phyloP scores from a whole-genome alignment of 2,888 invertebrate genomes.

The Campoplex nolae region DNA sequence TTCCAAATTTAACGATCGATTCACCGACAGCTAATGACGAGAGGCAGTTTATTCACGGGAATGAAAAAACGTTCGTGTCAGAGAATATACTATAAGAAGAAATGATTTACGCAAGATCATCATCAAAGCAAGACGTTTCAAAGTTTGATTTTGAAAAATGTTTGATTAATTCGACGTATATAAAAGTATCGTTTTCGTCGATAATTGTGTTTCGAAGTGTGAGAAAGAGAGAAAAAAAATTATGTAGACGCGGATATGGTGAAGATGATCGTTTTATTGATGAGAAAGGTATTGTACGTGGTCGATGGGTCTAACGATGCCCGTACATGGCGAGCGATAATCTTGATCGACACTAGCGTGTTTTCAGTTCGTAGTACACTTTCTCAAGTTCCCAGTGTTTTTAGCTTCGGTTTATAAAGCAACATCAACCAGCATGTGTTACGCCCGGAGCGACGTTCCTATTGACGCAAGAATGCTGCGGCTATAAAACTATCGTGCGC shows the following conservation, averaged over 20 bases:
- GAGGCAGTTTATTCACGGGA: constrained; percentile 38
- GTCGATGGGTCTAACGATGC: constrained; percentile 73
- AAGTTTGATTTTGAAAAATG: not conserved
- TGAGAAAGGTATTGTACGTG: constrained; percentile 58
- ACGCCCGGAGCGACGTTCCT: constrained; percentile 62
- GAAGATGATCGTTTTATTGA: constrained; percentile 45
- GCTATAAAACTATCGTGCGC: constrained; percentile 59
- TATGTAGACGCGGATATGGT: constrained; percentile 36
- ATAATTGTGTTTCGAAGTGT: constrained; percentile 59
- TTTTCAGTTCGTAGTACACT: constrained; percentile 42
- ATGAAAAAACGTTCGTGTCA: not conserved
- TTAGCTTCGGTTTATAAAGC: constrained; percentile 13
- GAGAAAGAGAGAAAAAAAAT: constrained; percentile 32
- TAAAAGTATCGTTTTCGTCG: constrained; percentile 67
- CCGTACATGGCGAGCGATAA: constrained; percentile 69
- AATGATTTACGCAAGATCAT: not conserved
- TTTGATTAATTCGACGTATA: constrained; percentile 29
- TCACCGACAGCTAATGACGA: constrained; percentile 41
- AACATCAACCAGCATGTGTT: constrained; percentile 46
- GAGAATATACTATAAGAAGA: not conserved
- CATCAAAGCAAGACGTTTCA: not conserved
- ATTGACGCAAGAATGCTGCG: constrained; percentile 68
- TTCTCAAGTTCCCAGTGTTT: constrained; percentile 49
- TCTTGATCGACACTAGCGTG: constrained; percentile 54
- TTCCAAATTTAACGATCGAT: constrained; percentile 67